Evolutionary conservation across 2,113 vertebrate species (phyloP), one percentile per base, ranked within the genome.

Genomic region (Triplophysa tibetana): DNA sequence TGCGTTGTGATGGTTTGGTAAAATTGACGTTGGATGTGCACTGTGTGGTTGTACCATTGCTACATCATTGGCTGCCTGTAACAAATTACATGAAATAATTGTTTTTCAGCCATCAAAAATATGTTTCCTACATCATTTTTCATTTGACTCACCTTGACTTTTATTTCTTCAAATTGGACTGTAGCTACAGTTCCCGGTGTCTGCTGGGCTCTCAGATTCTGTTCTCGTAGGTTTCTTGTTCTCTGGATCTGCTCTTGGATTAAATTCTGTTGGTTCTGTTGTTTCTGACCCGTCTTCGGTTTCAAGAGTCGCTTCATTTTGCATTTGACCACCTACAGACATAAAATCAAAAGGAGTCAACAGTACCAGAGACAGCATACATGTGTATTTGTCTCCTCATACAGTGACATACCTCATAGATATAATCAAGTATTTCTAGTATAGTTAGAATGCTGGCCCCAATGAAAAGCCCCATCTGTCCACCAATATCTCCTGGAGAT

Each of bases 1-100:
- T 93, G 94, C 65, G 72, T 93, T 92, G 88, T 95, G 88, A 43
- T 97, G 95, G 89, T 97, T 96, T 66, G 96, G 96, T 75, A 97
- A 93, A 83, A 94, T 92, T 19, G 94, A 92, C 6, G 92, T 88
- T 66, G 93, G 92, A 85, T 94, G 95, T n/a, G 93, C 88, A 0
- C 95, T 95, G 79, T 96, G 95, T 7, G 93, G 91, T 45, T 95
- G 94, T 82, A 88, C 92, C 85, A 93, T 90, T 58, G 91, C 84
- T 1, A 90, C 89, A 65, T 95, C 95, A 24, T 93, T 94, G 70
- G 96, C 91, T 78, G 95, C 96, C 97, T 98, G 94, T 70, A 33
- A 78, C 33, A 65, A 69, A 23, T 21, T 2, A 17, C 24, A 72
- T 4, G 2, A 6, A 9, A 60, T 11, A 52, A 5, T 16, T 52